Conservation (phyloP, 2,113 vertebrate species). For the Corythaeola cristata region DNA sequence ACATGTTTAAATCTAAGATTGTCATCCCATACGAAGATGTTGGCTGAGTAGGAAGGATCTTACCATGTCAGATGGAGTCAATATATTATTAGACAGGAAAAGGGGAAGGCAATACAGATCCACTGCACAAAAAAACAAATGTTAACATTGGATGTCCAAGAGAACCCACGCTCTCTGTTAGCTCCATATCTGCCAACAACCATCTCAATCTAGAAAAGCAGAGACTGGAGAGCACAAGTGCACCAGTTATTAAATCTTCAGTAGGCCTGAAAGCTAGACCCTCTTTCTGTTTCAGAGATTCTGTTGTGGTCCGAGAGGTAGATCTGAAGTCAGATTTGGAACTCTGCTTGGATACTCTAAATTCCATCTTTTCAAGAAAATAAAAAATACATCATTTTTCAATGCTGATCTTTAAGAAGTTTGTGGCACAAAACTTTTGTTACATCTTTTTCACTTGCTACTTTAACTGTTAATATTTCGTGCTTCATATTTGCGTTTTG, state of each 20-base stretch:
- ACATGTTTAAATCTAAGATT: neutral
- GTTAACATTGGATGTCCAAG: neutral
- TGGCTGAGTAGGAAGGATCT: neutral
- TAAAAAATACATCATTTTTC: neutral
- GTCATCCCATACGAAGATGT: neutral
- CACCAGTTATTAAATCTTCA: neutral
- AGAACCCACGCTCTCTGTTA: neutral
- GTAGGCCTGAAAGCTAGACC: neutral
- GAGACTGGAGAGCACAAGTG: neutral
- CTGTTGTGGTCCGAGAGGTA: neutral
- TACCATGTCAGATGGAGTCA: neutral
- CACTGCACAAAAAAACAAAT: neutral
- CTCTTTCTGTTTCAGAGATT: neutral
- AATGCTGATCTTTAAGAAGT: neutral
- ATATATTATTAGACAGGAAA: neutral
- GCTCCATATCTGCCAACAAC: neutral
- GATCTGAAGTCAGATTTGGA: neutral
- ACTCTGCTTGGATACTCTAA: neutral
- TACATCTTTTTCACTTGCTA: neutral
- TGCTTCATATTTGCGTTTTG: neutral
- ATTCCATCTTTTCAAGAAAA: neutral
- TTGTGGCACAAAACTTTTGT: neutral
- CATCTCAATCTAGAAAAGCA: neutral
- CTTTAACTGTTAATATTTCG: neutral
- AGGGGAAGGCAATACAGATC: neutral